phyloP scores from a whole-genome alignment of 2,888 invertebrate species.

The Anagyrus pseudococci region DNA sequence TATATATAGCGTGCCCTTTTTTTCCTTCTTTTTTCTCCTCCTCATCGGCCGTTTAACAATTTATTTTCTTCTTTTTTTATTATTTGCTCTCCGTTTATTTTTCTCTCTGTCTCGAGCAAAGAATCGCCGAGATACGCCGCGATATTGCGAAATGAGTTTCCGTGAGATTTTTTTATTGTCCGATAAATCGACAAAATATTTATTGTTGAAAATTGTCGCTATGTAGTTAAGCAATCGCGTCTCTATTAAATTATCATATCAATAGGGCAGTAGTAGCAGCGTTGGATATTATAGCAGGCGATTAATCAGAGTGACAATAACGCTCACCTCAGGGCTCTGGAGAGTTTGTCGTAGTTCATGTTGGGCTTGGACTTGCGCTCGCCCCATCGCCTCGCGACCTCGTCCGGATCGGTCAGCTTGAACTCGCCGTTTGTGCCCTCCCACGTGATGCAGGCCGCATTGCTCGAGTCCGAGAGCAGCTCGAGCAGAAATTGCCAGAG shows the following conservation, averaged over 20 bases:
- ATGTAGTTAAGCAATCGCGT: too few species aligned
- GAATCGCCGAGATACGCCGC: background rate
- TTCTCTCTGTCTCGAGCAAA: background rate
- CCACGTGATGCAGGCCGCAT: slow-evolving; percentile 98
- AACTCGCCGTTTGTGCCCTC: slow-evolving; percentile 98
- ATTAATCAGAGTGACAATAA: too few species aligned
- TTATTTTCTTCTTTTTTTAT: slow-evolving; percentile 6
- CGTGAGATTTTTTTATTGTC: background rate
- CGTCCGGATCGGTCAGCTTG: slow-evolving; percentile 98
- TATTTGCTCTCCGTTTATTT: background rate
- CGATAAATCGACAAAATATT: too few species aligned
- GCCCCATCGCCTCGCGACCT: slow-evolving; percentile 98
- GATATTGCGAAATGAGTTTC: too few species aligned
- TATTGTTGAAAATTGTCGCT: too few species aligned
- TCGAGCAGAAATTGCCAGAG: slow-evolving; percentile 99
- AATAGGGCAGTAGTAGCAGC: too few species aligned
- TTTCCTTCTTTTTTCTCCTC: background rate
- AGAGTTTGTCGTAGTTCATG: slow-evolving; percentile 99
- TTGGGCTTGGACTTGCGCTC: slow-evolving; percentile 99
- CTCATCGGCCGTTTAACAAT: slow-evolving; percentile 5
- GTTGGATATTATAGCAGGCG: too few species aligned
- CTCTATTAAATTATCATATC: too few species aligned
- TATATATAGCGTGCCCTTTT: background rate
- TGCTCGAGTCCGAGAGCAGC: slow-evolving; percentile 92
- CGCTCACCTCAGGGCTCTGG: slow-evolving; percentile 87